These are phyloP conservation scores for Apostichopus parvimensis DNA, from an alignment of 35 echinoderm and acorn worm species.

Conservation along the genomic window DNA sequence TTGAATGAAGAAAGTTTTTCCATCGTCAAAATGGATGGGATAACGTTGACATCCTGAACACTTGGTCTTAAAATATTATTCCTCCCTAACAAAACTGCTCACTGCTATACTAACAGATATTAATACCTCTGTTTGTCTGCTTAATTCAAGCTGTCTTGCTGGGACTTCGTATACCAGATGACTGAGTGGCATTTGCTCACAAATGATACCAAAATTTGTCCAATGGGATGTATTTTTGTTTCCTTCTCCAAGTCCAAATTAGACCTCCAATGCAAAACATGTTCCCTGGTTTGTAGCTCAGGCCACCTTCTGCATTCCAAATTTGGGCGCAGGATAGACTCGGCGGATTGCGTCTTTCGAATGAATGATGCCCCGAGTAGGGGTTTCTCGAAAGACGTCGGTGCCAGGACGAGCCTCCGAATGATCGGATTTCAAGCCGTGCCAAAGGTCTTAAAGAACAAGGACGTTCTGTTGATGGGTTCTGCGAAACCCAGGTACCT, in stretches of 20 bases:
- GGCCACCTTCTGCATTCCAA: constrained; percentile 70
- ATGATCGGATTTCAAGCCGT: constrained; percentile 66
- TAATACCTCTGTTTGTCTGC: neutral
- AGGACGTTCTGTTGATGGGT: constrained; percentile 9
- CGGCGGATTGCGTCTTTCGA: constrained; percentile 79
- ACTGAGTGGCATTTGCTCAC: too few species aligned
- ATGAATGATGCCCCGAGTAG: constrained; percentile 81
- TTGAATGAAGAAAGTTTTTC: too few species aligned
- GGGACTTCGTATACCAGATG: too few species aligned
- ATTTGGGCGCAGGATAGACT: constrained; percentile 76
- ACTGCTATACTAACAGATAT: neutral
- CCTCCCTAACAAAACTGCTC: too few species aligned
- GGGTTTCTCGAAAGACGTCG: constrained; percentile 71
- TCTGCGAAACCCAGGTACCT: constrained; percentile 56
- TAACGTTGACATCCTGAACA: too few species aligned
- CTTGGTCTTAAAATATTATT: too few species aligned
- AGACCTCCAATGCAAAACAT: constrained; percentile 63
- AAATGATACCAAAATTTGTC: too few species aligned
- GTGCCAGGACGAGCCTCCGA: constrained; percentile 63
- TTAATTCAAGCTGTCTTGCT: neutral
- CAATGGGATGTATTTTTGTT: neutral
- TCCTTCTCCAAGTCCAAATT: constrained; percentile 23
- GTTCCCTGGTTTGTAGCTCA: constrained; percentile 72
- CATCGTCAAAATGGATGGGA: too few species aligned
- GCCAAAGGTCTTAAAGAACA: constrained; percentile 3